These are phyloP conservation scores for Sarotherodon lohbergeri DNA, from an alignment of 2,113 vertebrate species.

Conservation along the genomic window DNA sequence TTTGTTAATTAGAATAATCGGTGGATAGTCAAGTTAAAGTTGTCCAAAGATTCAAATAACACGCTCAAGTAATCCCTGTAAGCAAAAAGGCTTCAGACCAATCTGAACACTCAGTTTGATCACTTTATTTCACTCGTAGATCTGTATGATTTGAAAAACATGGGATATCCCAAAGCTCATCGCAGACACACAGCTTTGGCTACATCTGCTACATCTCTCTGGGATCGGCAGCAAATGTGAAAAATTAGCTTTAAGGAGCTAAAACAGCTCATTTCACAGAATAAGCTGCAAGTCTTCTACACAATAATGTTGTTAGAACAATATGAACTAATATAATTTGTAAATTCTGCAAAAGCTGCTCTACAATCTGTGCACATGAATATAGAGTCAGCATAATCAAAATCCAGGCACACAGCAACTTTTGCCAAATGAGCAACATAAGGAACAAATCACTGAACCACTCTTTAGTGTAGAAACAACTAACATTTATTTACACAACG, in stretches of 20 bases:
- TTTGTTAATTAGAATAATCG: not conserved
- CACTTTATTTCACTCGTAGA: not conserved
- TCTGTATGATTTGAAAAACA: not conserved
- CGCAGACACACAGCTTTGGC: not conserved
- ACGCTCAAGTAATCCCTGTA: not conserved
- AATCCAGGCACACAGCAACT: not conserved
- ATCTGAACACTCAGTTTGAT: not conserved
- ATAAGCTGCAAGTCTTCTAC: not conserved
- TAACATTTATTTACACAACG: not conserved
- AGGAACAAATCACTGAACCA: not conserved
- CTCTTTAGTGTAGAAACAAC: not conserved
- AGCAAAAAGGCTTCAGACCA: not conserved
- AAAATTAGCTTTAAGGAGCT: not conserved
- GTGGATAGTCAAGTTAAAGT: not conserved
- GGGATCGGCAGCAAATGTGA: not conserved
- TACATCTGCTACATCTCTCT: accelerated
- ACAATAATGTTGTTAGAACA: not conserved
- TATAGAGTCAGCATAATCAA: not conserved
- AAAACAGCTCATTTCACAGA: not conserved
- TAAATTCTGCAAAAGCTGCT: not conserved
- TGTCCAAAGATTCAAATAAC: not conserved
- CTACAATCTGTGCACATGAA: not conserved
- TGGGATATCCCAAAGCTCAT: not conserved
- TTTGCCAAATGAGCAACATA: not conserved
- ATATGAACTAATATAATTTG: not conserved